Evolutionary conservation across 2,888 invertebrate species (phyloP).

Genomic region (Brachynemurus nebulosus): DNA sequence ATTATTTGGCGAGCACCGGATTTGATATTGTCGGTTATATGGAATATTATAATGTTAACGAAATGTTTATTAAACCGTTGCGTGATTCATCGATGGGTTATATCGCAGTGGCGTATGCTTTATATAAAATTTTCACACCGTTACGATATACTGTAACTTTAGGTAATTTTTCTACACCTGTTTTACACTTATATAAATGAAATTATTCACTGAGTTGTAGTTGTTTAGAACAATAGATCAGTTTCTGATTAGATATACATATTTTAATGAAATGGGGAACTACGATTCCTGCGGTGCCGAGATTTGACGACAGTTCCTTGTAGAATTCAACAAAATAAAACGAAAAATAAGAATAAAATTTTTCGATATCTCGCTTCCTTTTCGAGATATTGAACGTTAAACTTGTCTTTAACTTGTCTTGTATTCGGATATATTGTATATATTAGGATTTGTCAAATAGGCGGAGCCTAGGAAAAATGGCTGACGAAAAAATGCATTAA

Average conservation of each 20-base stretch:
- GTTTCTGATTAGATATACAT: no score
- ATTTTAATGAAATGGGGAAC: no score
- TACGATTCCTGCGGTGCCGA: neutral
- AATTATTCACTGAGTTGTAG: slow-evolving; percentile 12
- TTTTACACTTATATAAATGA: neutral
- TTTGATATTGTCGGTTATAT: slow-evolving; percentile 73
- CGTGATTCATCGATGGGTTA: slow-evolving; percentile 73
- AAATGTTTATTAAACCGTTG: slow-evolving; percentile 60
- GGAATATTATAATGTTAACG: slow-evolving; percentile 64
- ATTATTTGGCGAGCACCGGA: slow-evolving; percentile 77
- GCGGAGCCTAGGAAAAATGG: no score
- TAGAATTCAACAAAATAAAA: no score
- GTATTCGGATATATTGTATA: no score
- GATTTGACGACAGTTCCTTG: neutral
- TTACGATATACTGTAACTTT: slow-evolving; percentile 84
- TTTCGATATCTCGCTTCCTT: no score
- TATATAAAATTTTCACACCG: slow-evolving; percentile 90
- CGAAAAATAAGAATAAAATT: no score
- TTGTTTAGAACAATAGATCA: no score
- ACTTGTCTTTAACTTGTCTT: no score
- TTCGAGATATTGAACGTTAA: no score
- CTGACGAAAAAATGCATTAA: no score
- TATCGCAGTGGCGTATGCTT: slow-evolving; percentile 75
- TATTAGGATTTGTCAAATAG: no score
- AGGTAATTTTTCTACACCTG: slow-evolving; percentile 36